Percentiles rank a stretch among this genome's conserved stretches.
phyloP scores from a whole-genome alignment of 2,113 vertebrate genomes.

The Antidorcas marsupialis region DNA sequence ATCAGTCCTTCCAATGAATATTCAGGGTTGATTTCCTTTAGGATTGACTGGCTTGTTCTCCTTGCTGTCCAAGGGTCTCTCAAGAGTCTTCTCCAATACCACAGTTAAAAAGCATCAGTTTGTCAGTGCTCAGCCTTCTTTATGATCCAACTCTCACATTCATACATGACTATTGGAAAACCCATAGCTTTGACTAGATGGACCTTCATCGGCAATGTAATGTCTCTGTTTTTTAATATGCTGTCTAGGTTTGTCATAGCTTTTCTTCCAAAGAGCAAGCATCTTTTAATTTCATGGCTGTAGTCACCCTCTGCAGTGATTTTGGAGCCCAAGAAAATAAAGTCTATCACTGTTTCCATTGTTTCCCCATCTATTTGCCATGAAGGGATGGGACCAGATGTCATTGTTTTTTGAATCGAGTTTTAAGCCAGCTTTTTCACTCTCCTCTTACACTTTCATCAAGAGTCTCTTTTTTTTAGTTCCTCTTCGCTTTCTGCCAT shows the following conservation, averaged over 20 bases:
- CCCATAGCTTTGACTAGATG: background rate
- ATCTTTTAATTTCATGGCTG: background rate
- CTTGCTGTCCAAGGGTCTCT: background rate
- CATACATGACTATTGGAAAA: background rate
- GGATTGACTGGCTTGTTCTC: background rate
- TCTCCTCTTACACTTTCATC: background rate
- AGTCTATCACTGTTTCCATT: background rate
- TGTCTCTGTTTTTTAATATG: background rate
- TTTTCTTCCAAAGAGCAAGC: background rate
- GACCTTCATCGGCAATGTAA: background rate
- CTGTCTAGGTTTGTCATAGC: background rate
- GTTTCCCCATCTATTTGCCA: background rate
- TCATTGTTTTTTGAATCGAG: background rate
- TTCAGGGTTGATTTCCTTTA: background rate
- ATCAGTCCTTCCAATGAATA: background rate
- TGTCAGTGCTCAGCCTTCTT: background rate
- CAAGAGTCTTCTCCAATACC: background rate
- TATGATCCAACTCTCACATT: background rate
- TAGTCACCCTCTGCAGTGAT: background rate
- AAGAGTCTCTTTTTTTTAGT: background rate
- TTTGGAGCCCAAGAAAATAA: background rate
- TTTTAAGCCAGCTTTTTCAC: background rate
- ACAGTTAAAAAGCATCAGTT: background rate
- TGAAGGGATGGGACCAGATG: background rate
- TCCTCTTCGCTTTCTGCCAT: background rate